Evolutionary conservation across 2,113 vertebrate species (phyloP).

Genomic region (Toxotes jaculatrix): DNA sequence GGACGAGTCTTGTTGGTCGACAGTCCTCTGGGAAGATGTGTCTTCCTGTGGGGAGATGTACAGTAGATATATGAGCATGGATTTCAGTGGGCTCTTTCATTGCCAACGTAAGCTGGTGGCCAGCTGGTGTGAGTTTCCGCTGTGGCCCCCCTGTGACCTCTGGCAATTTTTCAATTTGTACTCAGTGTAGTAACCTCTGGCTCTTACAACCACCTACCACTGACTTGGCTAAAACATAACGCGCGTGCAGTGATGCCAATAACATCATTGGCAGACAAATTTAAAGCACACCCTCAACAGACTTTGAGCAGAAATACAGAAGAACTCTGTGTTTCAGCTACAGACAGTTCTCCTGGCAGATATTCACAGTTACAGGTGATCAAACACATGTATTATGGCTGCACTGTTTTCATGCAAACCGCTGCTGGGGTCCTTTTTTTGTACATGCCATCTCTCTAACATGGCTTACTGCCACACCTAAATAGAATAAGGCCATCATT

Average conservation of each 20-base stretch:
- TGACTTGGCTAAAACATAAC: neutral
- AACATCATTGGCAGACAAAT: neutral
- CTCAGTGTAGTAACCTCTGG: constrained; percentile 19
- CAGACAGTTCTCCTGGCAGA: neutral
- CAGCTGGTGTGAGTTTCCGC: constrained; percentile 8
- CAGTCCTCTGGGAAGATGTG: constrained; percentile 78
- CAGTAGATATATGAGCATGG: neutral
- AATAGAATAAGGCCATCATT: neutral
- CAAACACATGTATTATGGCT: neutral
- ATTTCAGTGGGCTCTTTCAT: neutral
- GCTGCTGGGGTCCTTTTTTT: neutral
- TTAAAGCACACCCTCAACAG: neutral
- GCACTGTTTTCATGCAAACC: too few species aligned
- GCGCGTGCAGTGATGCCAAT: neutral
- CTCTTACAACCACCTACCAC: neutral
- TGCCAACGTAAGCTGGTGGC: neutral
- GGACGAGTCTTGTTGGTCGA: constrained; percentile 78
- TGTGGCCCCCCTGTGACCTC: constrained; percentile 8
- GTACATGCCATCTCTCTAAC: neutral
- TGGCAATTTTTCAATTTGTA: constrained; percentile 16
- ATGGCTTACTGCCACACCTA: neutral
- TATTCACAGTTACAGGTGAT: neutral
- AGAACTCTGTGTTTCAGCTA: neutral
- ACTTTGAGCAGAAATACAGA: neutral
- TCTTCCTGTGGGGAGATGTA: constrained; percentile 79